Conservation (phyloP, 2,113 vertebrate species). For the Gymnogyps californianus region DNA sequence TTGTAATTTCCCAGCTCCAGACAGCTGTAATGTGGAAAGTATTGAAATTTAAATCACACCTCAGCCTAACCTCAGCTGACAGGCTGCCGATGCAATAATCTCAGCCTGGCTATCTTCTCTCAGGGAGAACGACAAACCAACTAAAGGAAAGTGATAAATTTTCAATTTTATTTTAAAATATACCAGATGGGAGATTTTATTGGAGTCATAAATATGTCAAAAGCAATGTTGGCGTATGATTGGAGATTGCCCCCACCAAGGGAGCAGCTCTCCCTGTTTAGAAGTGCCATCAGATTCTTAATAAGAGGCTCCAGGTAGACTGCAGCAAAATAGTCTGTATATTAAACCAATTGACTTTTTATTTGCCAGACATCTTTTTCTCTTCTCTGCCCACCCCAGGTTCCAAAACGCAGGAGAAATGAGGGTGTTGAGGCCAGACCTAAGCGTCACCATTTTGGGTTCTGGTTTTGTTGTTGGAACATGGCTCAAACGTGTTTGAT, state of each 20-base stretch:
- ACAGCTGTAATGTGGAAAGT: conserved; percentile 67
- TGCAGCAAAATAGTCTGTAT: conserved; percentile 64
- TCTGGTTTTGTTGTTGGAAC: not conserved
- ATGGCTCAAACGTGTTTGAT: not conserved
- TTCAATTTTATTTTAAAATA: conserved; percentile 84
- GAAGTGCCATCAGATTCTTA: conserved; percentile 76
- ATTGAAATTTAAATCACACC: conserved; percentile 77
- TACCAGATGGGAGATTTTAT: conserved; percentile 82
- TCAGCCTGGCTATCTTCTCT: conserved; percentile 72
- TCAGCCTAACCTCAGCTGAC: conserved; percentile 63
- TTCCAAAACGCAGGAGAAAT: conserved; percentile 49
- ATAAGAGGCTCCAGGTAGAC: conserved; percentile 67
- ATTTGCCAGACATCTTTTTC: conserved; percentile 64
- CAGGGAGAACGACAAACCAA: conserved; percentile 64
- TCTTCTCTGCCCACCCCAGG: not conserved
- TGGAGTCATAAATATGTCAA: conserved; percentile 81
- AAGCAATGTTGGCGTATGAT: conserved; percentile 71
- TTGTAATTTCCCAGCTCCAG: conserved; percentile 56
- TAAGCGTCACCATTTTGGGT: not conserved
- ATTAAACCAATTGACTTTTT: conserved; percentile 75
- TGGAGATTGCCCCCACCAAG: conserved; percentile 67
- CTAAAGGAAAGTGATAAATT: conserved; percentile 77
- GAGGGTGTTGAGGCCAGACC: conserved; percentile 27
- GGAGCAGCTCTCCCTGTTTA: conserved; percentile 68
- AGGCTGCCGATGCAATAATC: conserved; percentile 62